Evolutionary conservation across 2,113 vertebrate species (phyloP).

Genomic region (Guaruba guarouba): DNA sequence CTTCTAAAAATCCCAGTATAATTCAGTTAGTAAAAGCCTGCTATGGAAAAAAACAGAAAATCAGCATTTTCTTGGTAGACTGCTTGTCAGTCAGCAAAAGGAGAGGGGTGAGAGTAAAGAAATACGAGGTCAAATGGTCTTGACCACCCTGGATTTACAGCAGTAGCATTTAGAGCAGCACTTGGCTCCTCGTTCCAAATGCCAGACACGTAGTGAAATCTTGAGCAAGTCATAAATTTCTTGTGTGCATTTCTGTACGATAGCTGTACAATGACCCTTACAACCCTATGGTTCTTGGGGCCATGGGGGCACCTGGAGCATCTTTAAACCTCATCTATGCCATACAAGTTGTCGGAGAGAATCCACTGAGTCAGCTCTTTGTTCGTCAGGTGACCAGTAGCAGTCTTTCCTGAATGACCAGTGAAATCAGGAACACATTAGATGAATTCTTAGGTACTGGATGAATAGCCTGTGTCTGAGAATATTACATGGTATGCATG

Average conservation of each 20-base stretch:
- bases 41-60: not conserved
- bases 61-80: not conserved
- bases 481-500: too few species aligned
- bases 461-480: not conserved
- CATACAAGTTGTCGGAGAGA: not conserved
- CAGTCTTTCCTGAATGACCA: not conserved
- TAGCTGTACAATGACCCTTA: not conserved
- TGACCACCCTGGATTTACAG: slow-evolving; percentile 4
- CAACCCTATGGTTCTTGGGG: not conserved
- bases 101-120: not conserved
- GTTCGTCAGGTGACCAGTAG: not conserved
- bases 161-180: not conserved
- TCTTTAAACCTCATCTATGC: not conserved
- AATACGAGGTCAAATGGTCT: slow-evolving; percentile 9
- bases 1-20: not conserved
- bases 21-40: not conserved
- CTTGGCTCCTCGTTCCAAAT: not conserved
- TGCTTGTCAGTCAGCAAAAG: not conserved
- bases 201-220: not conserved
- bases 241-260: not conserved
- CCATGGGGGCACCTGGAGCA: not conserved
- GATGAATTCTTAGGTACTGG: not conserved
- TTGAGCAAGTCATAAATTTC: not conserved
- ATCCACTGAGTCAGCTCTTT: not conserved
- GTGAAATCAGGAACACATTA: not conserved